Evolutionary conservation across 2,888 invertebrate genomes (phyloP).

Genomic region (Scrobipalpa atriplicella): DNA sequence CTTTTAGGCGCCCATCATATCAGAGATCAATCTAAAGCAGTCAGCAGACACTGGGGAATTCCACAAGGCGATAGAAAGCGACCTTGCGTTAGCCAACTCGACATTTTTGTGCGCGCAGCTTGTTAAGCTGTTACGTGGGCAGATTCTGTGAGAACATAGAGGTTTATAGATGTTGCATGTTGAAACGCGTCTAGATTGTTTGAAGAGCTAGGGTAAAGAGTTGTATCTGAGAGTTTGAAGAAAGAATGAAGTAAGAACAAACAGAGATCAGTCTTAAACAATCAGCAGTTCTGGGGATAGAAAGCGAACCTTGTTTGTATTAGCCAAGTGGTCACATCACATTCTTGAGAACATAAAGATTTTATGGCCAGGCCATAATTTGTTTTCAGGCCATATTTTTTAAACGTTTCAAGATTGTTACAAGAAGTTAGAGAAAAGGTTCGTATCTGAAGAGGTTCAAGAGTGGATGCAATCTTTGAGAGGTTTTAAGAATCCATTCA

Average conservation of each 20-base stretch:
- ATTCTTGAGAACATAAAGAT: too few relatives aligned
- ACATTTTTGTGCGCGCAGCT: constrained; percentile 32
- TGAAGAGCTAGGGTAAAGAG: background rate
- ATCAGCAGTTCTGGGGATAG: too few relatives aligned
- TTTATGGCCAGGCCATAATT: too few relatives aligned
- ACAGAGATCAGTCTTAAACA: too few relatives aligned
- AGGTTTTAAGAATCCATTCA: background rate
- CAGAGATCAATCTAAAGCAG: constrained; percentile 15
- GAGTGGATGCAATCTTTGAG: background rate
- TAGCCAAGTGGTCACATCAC: too few relatives aligned
- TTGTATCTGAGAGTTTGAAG: too few relatives aligned
- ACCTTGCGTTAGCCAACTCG: constrained; percentile 53
- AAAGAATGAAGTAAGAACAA: too few relatives aligned
- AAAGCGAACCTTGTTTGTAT: too few relatives aligned
- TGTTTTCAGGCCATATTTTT: background rate
- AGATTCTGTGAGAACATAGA: constrained; percentile 3
- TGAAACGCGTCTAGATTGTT: background rate
- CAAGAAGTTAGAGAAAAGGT: background rate
- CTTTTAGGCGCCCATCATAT: too few relatives aligned
- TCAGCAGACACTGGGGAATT: constrained; percentile 14
- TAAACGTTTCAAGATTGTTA: background rate
- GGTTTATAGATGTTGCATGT: background rate
- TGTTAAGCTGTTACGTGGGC: constrained; percentile 34
- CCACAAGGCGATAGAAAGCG: constrained; percentile 54
- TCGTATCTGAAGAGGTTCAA: background rate